Conservation (phyloP, 2,888 invertebrate genomes). For the Ophion ventricosus region DNA sequence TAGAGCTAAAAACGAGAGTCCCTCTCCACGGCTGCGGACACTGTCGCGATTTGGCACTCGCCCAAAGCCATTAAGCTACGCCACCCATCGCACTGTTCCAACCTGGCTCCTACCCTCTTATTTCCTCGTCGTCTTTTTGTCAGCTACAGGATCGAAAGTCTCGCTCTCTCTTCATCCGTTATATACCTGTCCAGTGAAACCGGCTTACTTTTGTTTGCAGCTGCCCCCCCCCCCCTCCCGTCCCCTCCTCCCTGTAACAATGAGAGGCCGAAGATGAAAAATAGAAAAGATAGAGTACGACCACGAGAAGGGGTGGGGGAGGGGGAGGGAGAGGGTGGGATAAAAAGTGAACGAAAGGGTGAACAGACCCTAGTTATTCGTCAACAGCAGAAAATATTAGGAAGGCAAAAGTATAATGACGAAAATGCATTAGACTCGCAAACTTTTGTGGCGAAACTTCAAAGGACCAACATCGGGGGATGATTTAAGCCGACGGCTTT, state of each 20-base stretch:
- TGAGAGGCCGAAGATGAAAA: conserved; percentile 75
- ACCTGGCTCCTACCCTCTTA: conserved; percentile 34
- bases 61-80: conserved; percentile 78
- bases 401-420: conserved; percentile 36
- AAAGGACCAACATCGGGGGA: no score
- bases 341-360: conserved; percentile 33
- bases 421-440: background rate
- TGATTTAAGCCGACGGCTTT: no score
- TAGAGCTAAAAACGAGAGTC: conserved; percentile 56
- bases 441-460: background rate
- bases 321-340: no score
- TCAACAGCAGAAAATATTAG: conserved; percentile 35
- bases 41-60: conserved; percentile 74
- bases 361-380: conserved; percentile 34
- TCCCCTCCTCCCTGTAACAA: conserved; percentile 75
- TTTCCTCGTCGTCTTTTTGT: conserved; percentile 60
- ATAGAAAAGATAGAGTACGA: conserved; percentile 68
- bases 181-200: conserved; percentile 49
- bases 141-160: conserved; percentile 52
- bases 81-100: conserved; percentile 67
- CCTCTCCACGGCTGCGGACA: conserved; percentile 52
- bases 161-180: conserved; percentile 25
- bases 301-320: conserved; percentile 31
- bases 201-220: conserved; percentile 78
- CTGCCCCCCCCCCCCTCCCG: conserved; percentile 69